phyloP scores from a whole-genome alignment of 2,888 invertebrate species.

The Papilio gigon region DNA sequence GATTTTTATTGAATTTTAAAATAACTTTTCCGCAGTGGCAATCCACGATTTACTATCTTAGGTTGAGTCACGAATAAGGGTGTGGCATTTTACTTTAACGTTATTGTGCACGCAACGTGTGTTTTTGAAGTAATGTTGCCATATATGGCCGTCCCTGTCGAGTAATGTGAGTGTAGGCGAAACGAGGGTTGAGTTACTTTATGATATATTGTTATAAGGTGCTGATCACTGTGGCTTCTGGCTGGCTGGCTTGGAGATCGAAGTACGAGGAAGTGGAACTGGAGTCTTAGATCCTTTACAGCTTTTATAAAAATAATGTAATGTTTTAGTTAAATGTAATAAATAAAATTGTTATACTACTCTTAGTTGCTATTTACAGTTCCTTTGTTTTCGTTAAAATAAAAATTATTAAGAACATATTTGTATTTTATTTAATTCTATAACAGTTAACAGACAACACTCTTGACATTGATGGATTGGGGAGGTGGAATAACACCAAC shows the following conservation, averaged over 20 bases:
- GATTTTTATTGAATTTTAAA: background rate
- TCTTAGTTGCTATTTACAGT: background rate
- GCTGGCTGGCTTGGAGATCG: conserved; percentile 69
- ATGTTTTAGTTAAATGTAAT: background rate
- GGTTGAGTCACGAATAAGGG: background rate
- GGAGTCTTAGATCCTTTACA: conserved; percentile 66
- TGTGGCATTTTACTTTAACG: background rate
- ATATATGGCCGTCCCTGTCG: background rate
- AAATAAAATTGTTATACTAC: background rate
- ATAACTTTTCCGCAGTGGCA: background rate
- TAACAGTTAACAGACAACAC: background rate
- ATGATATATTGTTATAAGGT: conserved; percentile 52
- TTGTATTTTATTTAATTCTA: background rate
- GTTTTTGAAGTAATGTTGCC: background rate
- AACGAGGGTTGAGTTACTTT: background rate
- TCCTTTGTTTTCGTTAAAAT: conserved; percentile 10
- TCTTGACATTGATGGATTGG: too few relatives aligned
- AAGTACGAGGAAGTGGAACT: conserved; percentile 70
- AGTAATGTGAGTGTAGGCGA: background rate
- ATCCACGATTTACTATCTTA: background rate
- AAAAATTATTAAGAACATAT: background rate
- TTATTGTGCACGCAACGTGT: background rate
- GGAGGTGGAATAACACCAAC: too few relatives aligned
- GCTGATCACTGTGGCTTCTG: conserved; percentile 56
- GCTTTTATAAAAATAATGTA: background rate